These are phyloP conservation scores for Ganaspis brasiliensis DNA, from an alignment of 2,888 invertebrate genomes.

Conservation along the genomic window DNA sequence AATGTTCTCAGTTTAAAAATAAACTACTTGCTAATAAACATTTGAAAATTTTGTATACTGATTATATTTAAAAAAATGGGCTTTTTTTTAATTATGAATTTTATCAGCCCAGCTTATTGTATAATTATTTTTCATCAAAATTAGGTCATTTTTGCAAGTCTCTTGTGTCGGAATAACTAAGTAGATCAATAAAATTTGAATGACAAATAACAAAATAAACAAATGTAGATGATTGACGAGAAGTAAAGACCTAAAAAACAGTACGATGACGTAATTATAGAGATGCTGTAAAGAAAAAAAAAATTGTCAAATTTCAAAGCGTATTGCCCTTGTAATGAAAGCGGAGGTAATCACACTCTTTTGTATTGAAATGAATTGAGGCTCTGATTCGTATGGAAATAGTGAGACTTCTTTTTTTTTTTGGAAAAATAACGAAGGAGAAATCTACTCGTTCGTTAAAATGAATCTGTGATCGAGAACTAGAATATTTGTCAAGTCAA, in stretches of 20 bases:
- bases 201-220: background rate
- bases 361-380: conserved; percentile 18
- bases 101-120: too few relatives aligned
- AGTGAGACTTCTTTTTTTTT: background rate
- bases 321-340: background rate
- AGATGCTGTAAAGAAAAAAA: background rate
- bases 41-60: too few relatives aligned
- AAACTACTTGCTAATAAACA: too few relatives aligned
- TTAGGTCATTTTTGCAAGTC: too few relatives aligned
- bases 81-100: too few relatives aligned
- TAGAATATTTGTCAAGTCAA: conserved; percentile 7
- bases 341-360: conserved; percentile 12
- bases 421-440: background rate
- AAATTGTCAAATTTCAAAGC: conserved; percentile 1
- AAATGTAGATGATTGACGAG: background rate
- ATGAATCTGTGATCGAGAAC: conserved; percentile 6
- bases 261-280: conserved; percentile 6
- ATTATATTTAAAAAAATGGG: too few relatives aligned
- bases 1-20: too few relatives aligned
- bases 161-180: too few relatives aligned
- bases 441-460: conserved; percentile 10
- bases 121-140: too few relatives aligned
- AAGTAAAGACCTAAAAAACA: too few relatives aligned
- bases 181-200: background rate
- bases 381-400: background rate